A percentile compares a stretch with the other conserved stretches of the same genome.
Conservation (phyloP, 2,113 vertebrate genomes). For the Platichthys stellatus region DNA sequence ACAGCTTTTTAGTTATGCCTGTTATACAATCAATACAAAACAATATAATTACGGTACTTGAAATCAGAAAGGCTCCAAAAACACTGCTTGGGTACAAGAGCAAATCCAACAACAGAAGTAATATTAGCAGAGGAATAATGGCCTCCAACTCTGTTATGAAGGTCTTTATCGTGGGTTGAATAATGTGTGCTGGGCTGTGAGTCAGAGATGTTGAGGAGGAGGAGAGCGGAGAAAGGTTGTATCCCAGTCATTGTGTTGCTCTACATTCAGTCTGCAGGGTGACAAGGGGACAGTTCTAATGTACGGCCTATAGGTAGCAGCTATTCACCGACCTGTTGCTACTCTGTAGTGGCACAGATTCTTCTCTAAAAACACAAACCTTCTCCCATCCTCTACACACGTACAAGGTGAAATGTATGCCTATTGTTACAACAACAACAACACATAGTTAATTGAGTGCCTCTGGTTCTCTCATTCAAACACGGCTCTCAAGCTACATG, state of each 20-base stretch:
- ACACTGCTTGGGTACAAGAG: conserved; percentile 19
- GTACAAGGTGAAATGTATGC: too few relatives aligned
- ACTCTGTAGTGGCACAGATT: conserved; percentile 53
- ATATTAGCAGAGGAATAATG: conserved; percentile 29
- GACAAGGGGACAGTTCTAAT: conserved; percentile 53
- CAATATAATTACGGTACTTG: not conserved
- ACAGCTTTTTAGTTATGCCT: not conserved
- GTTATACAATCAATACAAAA: not conserved
- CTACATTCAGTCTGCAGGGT: conserved; percentile 67
- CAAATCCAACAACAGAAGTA: conserved; percentile 18
- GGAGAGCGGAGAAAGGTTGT: conserved; percentile 71
- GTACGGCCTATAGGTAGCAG: conserved; percentile 58
- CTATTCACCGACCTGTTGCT: conserved; percentile 67
- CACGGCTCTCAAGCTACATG: too few relatives aligned
- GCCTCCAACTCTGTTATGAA: conserved; percentile 41
- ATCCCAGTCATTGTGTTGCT: conserved; percentile 74
- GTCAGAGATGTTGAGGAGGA: conserved; percentile 77
- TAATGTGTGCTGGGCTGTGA: conserved; percentile 68
- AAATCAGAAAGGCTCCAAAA: conserved; percentile 10
- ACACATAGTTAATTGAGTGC: too few relatives aligned
- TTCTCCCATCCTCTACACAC: not conserved
- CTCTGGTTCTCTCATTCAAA: too few relatives aligned
- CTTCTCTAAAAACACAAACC: conserved; percentile 23
- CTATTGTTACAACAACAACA: too few relatives aligned
- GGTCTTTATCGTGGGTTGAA: conserved; percentile 65